Evolutionary conservation across 1,140 invertebrate genomes (phyloP), one percentile per base, ranked within the genome.

Genomic region (Ditylenchus dipsaci): DNA sequence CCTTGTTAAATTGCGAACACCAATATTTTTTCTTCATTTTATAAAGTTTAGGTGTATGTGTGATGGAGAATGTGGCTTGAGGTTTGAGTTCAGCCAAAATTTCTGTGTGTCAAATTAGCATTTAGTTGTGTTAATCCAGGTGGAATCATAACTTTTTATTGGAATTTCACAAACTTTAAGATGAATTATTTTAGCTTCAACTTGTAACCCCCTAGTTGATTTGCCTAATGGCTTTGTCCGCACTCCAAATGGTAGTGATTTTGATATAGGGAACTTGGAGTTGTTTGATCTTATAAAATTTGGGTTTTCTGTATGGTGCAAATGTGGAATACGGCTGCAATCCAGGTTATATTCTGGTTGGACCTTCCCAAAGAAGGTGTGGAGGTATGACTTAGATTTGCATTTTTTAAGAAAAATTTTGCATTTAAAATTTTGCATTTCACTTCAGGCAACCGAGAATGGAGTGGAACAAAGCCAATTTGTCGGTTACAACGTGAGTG

Each of bases 11-110:
- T n/a, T n/a, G n/a, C n/a, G n/a, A n/a, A n/a, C n/a, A n/a, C n/a
- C n/a, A n/a, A n/a, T 38, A 38, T 38, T 38, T 5, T 38, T 38
- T 38, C 3, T 3, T 38, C n/a, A n/a, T 38, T 38, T 38, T 38
- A 5, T 3, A 38, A 11, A 38, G 3, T 38, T 53, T 53, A 91
- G 91, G 80, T 97, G 95, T 82, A 86, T 95, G 57, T 97, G 95
- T 83, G 95, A 97, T 81, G 94, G 93, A 42, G 88, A 90, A 1
- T 97, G 95, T 82, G 95, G 94, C 26, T 90, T 93, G 88, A 94
- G 33, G 33, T 38, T 38, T 38, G 33, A 5, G 33, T 38, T 3
- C 11, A 38, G 11, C 33, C 11, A 38, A 5, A 11, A 38, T 38
- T 38, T 11, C 33, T 5, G 33, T 38, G 33, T 38, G 11, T 38